phyloP scores from a whole-genome alignment of 2,797 vertebrate genomes.

The Propithecus perrieri region DNA sequence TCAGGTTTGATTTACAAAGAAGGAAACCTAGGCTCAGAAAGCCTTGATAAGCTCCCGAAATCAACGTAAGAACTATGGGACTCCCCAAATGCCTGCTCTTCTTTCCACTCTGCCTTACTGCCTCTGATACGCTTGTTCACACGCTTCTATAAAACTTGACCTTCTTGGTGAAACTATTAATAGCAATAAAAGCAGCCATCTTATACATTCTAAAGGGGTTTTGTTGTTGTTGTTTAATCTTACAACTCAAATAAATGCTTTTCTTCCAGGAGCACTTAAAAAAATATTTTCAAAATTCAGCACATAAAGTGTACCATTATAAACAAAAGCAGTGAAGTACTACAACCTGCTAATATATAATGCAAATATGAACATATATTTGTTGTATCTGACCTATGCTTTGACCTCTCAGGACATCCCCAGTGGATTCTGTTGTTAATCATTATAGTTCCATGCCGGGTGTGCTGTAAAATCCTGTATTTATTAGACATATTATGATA shows the following conservation, averaged over 20 bases:
- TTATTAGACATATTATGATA: background rate
- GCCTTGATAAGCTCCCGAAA: background rate
- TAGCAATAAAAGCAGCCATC: background rate
- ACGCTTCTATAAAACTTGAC: background rate
- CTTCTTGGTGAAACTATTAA: background rate
- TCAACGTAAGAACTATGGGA: background rate
- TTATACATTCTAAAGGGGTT: background rate
- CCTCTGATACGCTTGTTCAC: background rate
- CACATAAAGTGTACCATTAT: background rate
- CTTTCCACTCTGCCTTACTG: background rate
- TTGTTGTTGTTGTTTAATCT: background rate
- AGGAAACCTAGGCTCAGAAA: background rate
- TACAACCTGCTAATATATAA: background rate
- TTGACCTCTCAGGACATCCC: background rate
- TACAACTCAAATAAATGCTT: constrained; percentile 6
- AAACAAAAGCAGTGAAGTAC: background rate
- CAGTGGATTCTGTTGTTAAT: background rate
- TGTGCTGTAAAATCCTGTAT: background rate
- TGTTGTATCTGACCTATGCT: background rate
- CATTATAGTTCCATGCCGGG: background rate
- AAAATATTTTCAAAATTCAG: constrained; percentile 1
- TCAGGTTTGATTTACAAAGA: background rate
- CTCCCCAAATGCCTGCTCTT: background rate
- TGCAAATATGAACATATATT: background rate
- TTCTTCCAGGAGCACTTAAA: constrained; percentile 2